phyloP scores from a whole-genome alignment of 2,113 vertebrate genomes.

The Atrichornis clamosus region DNA sequence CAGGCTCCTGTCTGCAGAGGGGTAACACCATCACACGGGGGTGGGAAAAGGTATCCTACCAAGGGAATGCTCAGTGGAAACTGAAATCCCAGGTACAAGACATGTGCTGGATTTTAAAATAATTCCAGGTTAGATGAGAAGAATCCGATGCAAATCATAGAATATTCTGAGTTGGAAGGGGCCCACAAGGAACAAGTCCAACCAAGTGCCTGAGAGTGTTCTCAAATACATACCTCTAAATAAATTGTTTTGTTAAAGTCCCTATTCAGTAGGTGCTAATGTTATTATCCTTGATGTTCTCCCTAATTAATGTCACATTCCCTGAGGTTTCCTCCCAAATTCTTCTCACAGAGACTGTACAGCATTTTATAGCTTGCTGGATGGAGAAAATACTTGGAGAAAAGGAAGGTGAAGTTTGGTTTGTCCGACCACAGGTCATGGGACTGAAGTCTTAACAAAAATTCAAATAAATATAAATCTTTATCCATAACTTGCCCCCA shows the following conservation, averaged over 20 bases:
- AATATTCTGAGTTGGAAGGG: neutral
- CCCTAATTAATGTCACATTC: neutral
- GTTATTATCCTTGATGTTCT: neutral
- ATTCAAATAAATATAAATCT: neutral
- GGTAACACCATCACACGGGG: neutral
- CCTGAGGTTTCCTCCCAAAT: neutral
- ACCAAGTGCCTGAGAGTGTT: neutral
- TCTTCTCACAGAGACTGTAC: neutral
- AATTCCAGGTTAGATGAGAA: neutral
- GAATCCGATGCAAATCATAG: neutral
- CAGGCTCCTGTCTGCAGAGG: neutral
- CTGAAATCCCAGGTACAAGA: neutral
- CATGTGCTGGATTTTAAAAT: neutral
- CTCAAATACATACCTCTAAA: neutral
- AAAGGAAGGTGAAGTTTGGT: neutral
- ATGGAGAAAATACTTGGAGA: neutral
- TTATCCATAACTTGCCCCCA: neutral
- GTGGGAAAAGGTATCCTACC: neutral
- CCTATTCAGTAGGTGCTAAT: neutral
- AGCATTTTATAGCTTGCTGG: neutral
- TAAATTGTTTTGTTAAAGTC: neutral
- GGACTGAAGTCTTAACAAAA: neutral
- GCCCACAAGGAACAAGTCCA: neutral
- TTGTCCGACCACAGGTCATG: fast-evolving
- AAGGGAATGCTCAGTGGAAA: neutral